Conservation (phyloP, 2,797 vertebrate species). For the Geotria australis region DNA sequence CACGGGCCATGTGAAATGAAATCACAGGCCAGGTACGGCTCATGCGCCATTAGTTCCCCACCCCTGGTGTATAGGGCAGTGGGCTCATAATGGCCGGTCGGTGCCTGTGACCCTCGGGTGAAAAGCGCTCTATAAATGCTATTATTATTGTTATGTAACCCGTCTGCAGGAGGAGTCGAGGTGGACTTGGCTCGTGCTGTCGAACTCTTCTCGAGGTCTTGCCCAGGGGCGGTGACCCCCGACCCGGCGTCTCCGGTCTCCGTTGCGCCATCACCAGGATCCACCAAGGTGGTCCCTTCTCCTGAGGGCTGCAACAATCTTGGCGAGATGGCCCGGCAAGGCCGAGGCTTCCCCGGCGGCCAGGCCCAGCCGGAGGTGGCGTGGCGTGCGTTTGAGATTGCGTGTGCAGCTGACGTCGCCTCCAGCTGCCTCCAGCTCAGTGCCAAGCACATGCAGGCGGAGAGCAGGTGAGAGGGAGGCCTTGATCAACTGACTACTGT, state of each 20-base stretch:
- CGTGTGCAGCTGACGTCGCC: constrained; percentile 33
- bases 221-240: not conserved
- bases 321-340: constrained; percentile 39
- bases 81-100: no score
- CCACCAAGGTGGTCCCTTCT: constrained; percentile 6
- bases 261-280: constrained; percentile 19
- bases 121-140: no score
- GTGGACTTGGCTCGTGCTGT: no score
- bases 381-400: constrained; percentile 40
- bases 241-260: not conserved
- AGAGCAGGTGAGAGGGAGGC: no score
- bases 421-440: constrained; percentile 81
- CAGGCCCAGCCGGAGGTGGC: constrained; percentile 17
- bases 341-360: constrained; percentile 13
- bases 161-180: no score
- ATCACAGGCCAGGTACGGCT: no score
- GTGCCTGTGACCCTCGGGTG: no score
- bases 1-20: no score
- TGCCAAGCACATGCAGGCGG: constrained; percentile 29
- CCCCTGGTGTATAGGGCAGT: no score
- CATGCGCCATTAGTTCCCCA: no score
- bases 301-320: constrained; percentile 45
- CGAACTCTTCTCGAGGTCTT: not conserved
- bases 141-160: no score
- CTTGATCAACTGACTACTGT: no score